phyloP scores from a whole-genome alignment of 2,113 vertebrate genomes.

The Petromus typicus region DNA sequence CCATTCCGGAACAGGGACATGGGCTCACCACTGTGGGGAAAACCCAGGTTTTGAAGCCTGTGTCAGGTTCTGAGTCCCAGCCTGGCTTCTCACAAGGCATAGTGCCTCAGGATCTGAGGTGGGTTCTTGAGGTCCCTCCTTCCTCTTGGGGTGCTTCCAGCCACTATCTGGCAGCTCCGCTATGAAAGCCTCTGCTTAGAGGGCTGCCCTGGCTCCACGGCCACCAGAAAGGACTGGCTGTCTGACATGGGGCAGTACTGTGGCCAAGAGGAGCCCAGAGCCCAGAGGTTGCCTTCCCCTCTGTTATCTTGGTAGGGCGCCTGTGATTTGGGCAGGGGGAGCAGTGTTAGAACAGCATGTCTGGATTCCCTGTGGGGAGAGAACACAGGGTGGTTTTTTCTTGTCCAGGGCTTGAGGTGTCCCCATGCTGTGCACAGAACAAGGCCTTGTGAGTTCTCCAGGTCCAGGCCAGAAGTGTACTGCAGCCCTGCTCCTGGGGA shows the following conservation, averaged over 20 bases:
- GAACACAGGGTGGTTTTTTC: neutral
- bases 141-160: neutral
- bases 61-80: neutral
- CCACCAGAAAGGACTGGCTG: neutral
- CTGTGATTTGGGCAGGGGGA: neutral
- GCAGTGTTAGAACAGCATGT: neutral
- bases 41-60: neutral
- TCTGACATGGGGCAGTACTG: neutral
- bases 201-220: neutral
- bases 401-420: neutral
- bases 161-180: neutral
- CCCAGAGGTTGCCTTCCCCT: neutral
- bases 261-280: neutral
- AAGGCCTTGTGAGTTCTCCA: neutral
- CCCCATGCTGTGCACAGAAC: neutral
- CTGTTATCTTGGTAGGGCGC: neutral
- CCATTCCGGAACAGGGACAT: neutral
- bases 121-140: neutral
- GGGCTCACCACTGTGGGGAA: neutral
- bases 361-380: neutral
- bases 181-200: neutral
- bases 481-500: neutral
- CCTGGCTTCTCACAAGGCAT: neutral
- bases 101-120: neutral
- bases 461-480: neutral